These are phyloP conservation scores for Sebastes flavidus DNA, from an alignment of 2,797 vertebrate species.

Conservation along the genomic window DNA sequence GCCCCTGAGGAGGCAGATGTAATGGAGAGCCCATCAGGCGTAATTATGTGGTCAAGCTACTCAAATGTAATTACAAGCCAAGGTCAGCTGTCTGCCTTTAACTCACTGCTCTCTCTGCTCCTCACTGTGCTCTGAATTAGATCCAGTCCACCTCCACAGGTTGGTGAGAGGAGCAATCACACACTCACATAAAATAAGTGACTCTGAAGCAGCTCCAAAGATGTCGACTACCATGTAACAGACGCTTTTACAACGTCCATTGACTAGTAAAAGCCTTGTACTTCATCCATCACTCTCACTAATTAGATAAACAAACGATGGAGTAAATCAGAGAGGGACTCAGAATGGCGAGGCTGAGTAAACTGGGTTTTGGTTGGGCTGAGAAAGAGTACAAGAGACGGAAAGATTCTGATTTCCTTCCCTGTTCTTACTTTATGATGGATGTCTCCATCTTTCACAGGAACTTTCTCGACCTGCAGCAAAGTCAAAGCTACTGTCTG, in stretches of 20 bases:
- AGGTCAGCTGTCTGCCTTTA: neutral
- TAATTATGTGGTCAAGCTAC: slow-evolving; percentile 6
- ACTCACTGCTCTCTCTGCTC: neutral
- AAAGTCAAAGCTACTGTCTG: neutral
- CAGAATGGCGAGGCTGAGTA: neutral
- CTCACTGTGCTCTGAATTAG: neutral
- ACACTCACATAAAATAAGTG: neutral
- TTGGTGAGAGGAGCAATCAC: neutral
- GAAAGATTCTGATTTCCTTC: neutral
- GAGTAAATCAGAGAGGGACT: neutral
- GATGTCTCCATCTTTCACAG: too few relatives aligned
- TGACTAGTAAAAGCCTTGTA: neutral
- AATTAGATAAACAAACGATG: neutral
- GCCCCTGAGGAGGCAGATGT: neutral
- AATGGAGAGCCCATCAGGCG: slow-evolving; percentile 8
- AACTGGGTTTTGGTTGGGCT: neutral
- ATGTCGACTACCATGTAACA: neutral
- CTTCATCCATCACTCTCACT: neutral
- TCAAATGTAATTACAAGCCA: slow-evolving; percentile 33
- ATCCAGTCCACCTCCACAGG: neutral
- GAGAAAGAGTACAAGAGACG: neutral
- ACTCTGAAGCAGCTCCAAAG: neutral
- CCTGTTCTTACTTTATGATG: neutral
- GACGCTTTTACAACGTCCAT: too few relatives aligned
- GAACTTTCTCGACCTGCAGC: neutral